Evolutionary conservation across 2,888 invertebrate species (phyloP), one percentile per base, ranked within the genome.

Genomic region (Onchidella celtica): DNA sequence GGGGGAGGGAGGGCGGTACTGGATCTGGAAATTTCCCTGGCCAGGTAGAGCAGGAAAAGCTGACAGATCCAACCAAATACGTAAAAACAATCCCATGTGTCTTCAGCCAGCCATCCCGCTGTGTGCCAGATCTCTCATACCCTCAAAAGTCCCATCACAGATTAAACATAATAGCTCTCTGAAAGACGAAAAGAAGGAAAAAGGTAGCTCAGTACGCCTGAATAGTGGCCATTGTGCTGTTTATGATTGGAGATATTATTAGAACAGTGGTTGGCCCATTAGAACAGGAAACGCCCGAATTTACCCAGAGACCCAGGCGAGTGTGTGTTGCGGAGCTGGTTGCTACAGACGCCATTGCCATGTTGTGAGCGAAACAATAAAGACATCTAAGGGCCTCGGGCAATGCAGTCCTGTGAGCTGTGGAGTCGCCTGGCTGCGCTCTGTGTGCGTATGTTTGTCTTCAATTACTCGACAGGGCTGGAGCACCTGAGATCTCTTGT

Each of bases 241-340:
- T 36, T 3, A n/a, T 32, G 66, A 36, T 47, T 47, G 65, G 65
- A 17, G 32, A 40, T 76, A 66, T 76, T 76, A 65, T 65, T 65
- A 65, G n/a, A 74, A 76, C 75, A 40, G 47, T 47, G 2, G 47
- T 65, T 3, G 47, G 9, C 3, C 65, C 65, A 76, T 76, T 76
- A 65, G 65, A 47, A 78, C 78, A 78, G 81, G 83, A 83, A 83
- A 75, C 68, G 70, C 9, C 69, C 61, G 17, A 73, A 81, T 78
- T 81, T 81, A 73, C 81, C 69, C 61, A 75, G 68, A 38, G 63
- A 55, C 70, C 73, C 40, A 40, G 59, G 74, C 81, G 78, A 66
- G 59, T 61, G 68, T 68, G 66, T 65, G 63, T 70, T 24, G 70
- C 68, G 59, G 36, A 78, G 34, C 14, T n/a, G 78, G 78, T 78